These are phyloP conservation scores for Syngnathoides biaculeatus DNA, from an alignment of 2,113 vertebrate species.

Conservation along the genomic window DNA sequence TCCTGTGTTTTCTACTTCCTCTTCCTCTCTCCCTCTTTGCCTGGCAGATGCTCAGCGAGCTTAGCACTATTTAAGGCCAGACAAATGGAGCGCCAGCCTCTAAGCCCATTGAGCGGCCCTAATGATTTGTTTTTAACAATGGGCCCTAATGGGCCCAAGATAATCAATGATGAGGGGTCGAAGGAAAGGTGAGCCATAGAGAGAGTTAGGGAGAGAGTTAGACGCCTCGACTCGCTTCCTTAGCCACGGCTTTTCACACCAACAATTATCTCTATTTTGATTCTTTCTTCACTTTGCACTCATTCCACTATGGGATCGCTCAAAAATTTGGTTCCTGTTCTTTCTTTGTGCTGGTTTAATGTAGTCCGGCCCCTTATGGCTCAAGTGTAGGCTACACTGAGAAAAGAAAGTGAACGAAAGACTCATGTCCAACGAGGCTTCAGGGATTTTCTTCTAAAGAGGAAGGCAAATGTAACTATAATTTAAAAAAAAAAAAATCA, in stretches of 20 bases:
- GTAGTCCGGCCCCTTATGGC: conserved; percentile 15
- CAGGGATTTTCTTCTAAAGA: not conserved
- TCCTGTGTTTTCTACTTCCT: conserved; percentile 39
- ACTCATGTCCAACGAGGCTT: not conserved
- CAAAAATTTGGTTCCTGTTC: not conserved
- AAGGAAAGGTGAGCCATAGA: conserved; percentile 78
- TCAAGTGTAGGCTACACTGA: not conserved
- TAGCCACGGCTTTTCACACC: conserved; percentile 27
- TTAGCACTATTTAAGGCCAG: conserved; percentile 88
- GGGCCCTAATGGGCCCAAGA: conserved; percentile 90
- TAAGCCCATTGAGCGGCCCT: conserved; percentile 82
- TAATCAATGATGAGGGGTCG: conserved; percentile 92
- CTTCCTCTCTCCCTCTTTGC: conserved; percentile 66
- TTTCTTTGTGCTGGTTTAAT: conserved; percentile 5
- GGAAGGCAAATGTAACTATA: not conserved
- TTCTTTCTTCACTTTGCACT: conserved; percentile 26
- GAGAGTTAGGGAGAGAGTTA: conserved; percentile 47
- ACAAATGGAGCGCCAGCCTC: conserved; percentile 86
- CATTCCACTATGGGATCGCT: not conserved
- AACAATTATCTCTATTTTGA: conserved; percentile 36
- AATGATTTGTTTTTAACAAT: conserved; percentile 94
- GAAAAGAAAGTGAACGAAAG: conserved; percentile 3
- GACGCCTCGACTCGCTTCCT: conserved; percentile 35
- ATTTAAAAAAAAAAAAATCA: no score
- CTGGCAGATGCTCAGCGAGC: conserved; percentile 83